A percentile compares a stretch with the other conserved stretches of the same genome.
Conservation (phyloP, 1,140 invertebrate genomes). For the Triops longicaudatus region DNA sequence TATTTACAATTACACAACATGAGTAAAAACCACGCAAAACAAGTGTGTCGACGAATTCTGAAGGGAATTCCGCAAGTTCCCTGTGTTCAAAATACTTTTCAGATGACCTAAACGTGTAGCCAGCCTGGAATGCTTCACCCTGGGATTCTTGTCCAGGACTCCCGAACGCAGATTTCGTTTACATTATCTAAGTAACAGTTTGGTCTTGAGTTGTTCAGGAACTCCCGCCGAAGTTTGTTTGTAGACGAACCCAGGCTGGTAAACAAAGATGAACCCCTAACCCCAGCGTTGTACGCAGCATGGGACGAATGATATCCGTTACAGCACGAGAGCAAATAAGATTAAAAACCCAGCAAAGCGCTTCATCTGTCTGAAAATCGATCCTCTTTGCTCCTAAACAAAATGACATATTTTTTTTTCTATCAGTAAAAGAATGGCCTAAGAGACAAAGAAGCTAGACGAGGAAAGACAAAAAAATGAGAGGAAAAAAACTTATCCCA, state of each 20-base stretch:
- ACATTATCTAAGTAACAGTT: not conserved
- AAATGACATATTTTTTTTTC: too few species aligned
- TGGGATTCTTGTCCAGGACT: too few species aligned
- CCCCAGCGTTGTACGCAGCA: not conserved
- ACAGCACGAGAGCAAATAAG: not conserved
- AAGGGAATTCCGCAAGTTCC: too few species aligned
- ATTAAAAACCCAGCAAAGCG: not conserved
- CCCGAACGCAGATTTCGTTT: not conserved
- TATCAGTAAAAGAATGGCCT: too few species aligned
- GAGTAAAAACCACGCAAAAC: too few species aligned
- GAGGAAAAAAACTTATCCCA: not conserved
- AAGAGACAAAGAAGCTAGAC: not conserved
- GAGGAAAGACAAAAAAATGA: not conserved
- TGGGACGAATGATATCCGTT: not conserved
- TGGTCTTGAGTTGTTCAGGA: not conserved
- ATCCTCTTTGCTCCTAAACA: not conserved
- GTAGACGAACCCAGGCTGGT: not conserved
- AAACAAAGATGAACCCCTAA: not conserved
- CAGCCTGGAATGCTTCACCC: too few species aligned
- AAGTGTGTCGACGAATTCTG: too few species aligned
- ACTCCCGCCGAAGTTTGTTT: not conserved
- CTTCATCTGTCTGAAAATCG: not conserved
- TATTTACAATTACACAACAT: too few species aligned
- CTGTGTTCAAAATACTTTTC: too few species aligned
- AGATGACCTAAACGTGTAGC: too few species aligned